Conservation (phyloP, 2,113 vertebrate species). For the Amia ocellicauda region DNA sequence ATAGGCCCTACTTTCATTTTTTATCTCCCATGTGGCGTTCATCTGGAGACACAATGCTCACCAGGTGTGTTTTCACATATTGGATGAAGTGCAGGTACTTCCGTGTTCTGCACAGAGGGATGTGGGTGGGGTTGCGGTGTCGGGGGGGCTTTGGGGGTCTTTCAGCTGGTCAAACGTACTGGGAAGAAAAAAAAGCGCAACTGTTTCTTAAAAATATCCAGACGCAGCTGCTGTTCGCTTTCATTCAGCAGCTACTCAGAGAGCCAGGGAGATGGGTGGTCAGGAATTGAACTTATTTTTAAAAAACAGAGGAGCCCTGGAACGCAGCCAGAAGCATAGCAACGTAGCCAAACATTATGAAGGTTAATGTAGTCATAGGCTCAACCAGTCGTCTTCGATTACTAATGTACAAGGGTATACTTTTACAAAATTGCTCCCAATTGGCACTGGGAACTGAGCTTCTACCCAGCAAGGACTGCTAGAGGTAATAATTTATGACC, state of each 20-base stretch:
- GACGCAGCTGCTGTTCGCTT: constrained; percentile 32
- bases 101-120: not conserved
- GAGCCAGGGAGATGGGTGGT: constrained; percentile 2
- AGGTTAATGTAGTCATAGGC: constrained; percentile 39
- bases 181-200: not conserved
- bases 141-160: no score
- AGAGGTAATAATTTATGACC: constrained; percentile 31
- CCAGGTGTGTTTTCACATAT: not conserved
- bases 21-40: not conserved
- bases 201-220: constrained; percentile 26
- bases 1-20: no score
- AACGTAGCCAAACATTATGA: constrained; percentile 25
- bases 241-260: constrained; percentile 36
- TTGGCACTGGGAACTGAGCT: constrained; percentile 30
- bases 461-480: constrained; percentile 19
- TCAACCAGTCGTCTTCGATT: constrained; percentile 40
- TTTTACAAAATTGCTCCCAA: constrained; percentile 45
- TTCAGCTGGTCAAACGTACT: not conserved
- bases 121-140: not conserved
- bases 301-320: constrained; percentile 14
- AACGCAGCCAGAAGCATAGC: constrained; percentile 27
- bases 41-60: not conserved
- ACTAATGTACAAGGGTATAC: constrained; percentile 39
- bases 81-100: not conserved
- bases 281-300: constrained; percentile 2